A percentile compares a stretch with the other conserved stretches of the same genome.
phyloP scores from a whole-genome alignment of 2,888 invertebrate genomes.

The Nudaria mundana region DNA sequence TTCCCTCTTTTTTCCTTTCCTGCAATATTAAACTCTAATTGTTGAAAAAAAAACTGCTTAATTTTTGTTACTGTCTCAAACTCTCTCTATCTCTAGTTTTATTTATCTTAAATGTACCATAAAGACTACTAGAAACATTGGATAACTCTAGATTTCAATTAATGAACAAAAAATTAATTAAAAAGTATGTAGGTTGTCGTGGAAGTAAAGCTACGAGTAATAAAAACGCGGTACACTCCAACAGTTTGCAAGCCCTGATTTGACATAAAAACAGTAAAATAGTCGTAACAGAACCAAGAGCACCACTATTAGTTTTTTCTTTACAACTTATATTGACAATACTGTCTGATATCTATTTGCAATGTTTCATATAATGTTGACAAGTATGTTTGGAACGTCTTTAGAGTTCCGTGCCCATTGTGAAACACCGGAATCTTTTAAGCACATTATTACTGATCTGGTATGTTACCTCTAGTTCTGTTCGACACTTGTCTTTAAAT shows the following conservation, averaged over 20 bases:
- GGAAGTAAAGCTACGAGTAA: slow-evolving; percentile 35
- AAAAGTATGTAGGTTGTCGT: slow-evolving; percentile 37
- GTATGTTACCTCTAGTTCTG: too few relatives aligned
- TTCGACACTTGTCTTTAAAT: too few relatives aligned
- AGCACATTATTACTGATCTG: too few relatives aligned
- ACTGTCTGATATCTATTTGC: slow-evolving; percentile 39
- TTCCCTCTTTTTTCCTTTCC: too few relatives aligned
- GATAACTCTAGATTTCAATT: slow-evolving; percentile 26
- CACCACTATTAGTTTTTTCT: slow-evolving; percentile 72
- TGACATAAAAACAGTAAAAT: slow-evolving; percentile 62
- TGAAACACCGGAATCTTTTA: too few relatives aligned
- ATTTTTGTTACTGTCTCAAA: too few relatives aligned
- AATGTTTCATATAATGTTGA: slow-evolving; percentile 39
- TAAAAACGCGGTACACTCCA: slow-evolving; percentile 29
- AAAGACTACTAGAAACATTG: slow-evolving; percentile 16
- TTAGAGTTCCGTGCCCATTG: too few relatives aligned
- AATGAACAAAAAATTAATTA: slow-evolving; percentile 32
- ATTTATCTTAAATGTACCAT: neutral
- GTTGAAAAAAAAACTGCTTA: too few relatives aligned
- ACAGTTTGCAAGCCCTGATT: slow-evolving; percentile 49
- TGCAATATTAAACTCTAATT: too few relatives aligned
- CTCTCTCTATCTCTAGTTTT: too few relatives aligned
- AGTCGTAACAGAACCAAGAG: slow-evolving; percentile 59
- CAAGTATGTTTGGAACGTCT: slow-evolving; percentile 21
- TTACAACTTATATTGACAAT: slow-evolving; percentile 68